Evolutionary conservation across 92 coral and sea anemone species (phyloP), one percentile per base, ranked within the genome.

Genomic region (Diadumene lineata): DNA sequence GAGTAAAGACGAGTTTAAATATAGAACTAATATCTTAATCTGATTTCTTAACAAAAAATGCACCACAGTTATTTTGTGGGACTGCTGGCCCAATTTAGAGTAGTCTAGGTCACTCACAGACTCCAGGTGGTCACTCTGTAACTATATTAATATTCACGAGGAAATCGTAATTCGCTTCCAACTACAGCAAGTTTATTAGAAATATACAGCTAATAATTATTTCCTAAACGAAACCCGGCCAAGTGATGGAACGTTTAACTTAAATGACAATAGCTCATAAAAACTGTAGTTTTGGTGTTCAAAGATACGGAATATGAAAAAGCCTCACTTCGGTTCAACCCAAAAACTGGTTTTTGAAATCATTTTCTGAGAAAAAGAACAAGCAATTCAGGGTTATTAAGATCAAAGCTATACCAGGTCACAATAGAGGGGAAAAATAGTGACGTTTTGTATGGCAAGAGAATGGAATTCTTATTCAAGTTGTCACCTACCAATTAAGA

Each of bases 1-100:
- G n/a, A n/a, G n/a, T n/a, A n/a, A n/a, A n/a, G n/a, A n/a, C n/a
- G n/a, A n/a, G n/a, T n/a, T n/a, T n/a, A n/a, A n/a, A n/a, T n/a
- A n/a, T n/a, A n/a, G n/a, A n/a, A n/a, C n/a, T n/a, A n/a, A n/a
- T n/a, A n/a, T n/a, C n/a, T n/a, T 38, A 38, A 38, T 38, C 13
- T 38, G 48, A 38, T 13, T 38, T 38, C 48, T 43, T 1, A 28
- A 62, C 43, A 21, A 21, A 7, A 6, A 11, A 11, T 11, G 32
- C 38, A 62, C 68, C 43, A 62, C 68, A 23, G 19, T 62, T 28
- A 62, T 62, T 22, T 62, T 28, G 43, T 15, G 68, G 68, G 68
- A 62, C 68, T 28, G 68, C n/a, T n/a, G n/a, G n/a, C n/a, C n/a
- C n/a, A n/a, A n/a, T n/a, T n/a, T n/a, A n/a, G n/a, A n/a, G n/a